Conservation (phyloP, 2,797 vertebrate genomes). For the Coccyzus lansbergi region DNA sequence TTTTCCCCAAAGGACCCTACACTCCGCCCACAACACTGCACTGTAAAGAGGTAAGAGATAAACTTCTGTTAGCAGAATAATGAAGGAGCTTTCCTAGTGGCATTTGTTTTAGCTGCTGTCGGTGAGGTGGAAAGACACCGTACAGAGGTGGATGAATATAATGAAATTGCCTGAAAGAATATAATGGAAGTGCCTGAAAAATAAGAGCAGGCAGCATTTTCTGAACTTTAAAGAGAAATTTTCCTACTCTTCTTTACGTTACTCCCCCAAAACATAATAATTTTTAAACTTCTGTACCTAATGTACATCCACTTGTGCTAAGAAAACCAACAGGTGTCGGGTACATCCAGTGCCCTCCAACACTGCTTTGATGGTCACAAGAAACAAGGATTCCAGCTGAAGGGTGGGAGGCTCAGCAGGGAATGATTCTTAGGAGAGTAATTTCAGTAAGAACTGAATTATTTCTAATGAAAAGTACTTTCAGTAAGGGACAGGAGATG, state of each 20-base stretch:
- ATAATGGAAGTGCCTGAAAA: neutral
- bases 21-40: neutral
- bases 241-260: neutral
- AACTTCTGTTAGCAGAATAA: neutral
- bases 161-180: neutral
- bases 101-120: neutral
- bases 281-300: neutral
- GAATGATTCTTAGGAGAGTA: neutral
- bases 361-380: neutral
- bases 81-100: neutral
- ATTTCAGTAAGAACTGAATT: neutral
- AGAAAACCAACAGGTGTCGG: neutral
- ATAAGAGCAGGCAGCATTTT: neutral
- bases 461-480: neutral
- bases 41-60: conserved; percentile 71
- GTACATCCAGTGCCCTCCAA: neutral
- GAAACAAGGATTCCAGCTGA: neutral
- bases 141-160: neutral
- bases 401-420: neutral
- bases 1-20: neutral
- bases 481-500: neutral
- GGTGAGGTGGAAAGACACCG: neutral
- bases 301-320: neutral
- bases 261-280: neutral
- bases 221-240: neutral